phyloP scores from a whole-genome alignment of 2,113 vertebrate species.

The Plotosus lineatus region DNA sequence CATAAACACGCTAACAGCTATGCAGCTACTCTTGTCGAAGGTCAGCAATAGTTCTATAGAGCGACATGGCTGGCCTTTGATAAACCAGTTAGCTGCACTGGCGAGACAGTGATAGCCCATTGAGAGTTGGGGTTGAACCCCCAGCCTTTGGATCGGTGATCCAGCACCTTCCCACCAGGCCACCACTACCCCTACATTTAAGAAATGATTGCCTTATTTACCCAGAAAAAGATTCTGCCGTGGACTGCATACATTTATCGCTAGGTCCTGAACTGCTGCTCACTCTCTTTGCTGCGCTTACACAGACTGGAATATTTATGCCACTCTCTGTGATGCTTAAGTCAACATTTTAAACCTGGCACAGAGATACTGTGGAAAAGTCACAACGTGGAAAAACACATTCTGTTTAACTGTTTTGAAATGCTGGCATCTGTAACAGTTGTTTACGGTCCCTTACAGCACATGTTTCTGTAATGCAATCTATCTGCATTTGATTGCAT shows the following conservation, averaged over 20 bases:
- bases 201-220: neutral
- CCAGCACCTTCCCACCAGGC: too few relatives aligned
- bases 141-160: too few relatives aligned
- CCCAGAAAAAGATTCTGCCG: neutral
- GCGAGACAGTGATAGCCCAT: too few relatives aligned
- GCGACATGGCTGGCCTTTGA: too few relatives aligned
- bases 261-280: slow-evolving; percentile 28
- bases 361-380: slow-evolving; percentile 19
- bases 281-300: neutral
- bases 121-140: too few relatives aligned
- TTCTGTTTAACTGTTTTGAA: neutral
- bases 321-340: slow-evolving; percentile 1
- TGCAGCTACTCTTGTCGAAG: too few relatives aligned
- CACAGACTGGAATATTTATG: neutral
- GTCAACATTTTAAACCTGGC: slow-evolving; percentile 1
- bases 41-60: too few relatives aligned
- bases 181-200: neutral
- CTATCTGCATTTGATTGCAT: slow-evolving; percentile 6
- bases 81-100: too few relatives aligned
- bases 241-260: neutral
- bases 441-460: slow-evolving; percentile 32
- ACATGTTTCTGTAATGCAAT: slow-evolving; percentile 29
- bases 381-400: slow-evolving; percentile 4
- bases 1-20: too few relatives aligned
- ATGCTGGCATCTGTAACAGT: neutral